A percentile compares a stretch with the other conserved stretches of the same genome.
phyloP scores from a whole-genome alignment of 2,113 vertebrate genomes.

The Thinocorus orbignyianus region DNA sequence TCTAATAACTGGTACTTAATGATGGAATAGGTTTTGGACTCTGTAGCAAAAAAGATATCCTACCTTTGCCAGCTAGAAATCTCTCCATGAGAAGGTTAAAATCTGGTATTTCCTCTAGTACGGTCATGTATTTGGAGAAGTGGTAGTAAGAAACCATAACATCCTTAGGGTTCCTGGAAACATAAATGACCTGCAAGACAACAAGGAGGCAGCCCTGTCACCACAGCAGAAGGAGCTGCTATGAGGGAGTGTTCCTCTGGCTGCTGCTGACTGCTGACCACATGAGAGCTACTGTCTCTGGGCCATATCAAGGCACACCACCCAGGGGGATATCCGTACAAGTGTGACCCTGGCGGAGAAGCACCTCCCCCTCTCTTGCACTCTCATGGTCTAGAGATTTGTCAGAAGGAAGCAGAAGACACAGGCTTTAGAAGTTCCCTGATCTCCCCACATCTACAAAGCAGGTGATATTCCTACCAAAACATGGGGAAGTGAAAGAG shows the following conservation, averaged over 20 bases:
- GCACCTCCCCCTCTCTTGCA: background rate
- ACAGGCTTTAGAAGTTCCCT: background rate
- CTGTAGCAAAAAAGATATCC: background rate
- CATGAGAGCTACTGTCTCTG: background rate
- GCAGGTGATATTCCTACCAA: background rate
- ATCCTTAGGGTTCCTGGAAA: constrained; percentile 81
- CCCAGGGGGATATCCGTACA: background rate
- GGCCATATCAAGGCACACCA: background rate
- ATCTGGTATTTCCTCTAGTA: constrained; percentile 24
- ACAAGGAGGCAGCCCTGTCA: background rate
- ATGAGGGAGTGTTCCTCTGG: too few relatives aligned
- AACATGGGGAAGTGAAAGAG: background rate
- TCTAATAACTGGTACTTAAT: background rate
- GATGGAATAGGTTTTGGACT: background rate
- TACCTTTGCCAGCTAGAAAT: constrained; percentile 68
- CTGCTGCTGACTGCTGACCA: too few relatives aligned
- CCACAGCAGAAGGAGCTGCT: too few relatives aligned
- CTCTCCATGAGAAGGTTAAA: constrained; percentile 69
- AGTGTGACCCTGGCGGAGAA: background rate
- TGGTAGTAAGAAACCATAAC: constrained; percentile 72
- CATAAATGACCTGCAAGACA: constrained; percentile 70
- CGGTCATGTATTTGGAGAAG: background rate
- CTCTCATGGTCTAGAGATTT: background rate
- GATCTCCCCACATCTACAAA: rapidly evolving
- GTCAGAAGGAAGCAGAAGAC: background rate